phyloP scores from a whole-genome alignment of 1,140 invertebrate genomes.

The Euglossa dilemma region DNA sequence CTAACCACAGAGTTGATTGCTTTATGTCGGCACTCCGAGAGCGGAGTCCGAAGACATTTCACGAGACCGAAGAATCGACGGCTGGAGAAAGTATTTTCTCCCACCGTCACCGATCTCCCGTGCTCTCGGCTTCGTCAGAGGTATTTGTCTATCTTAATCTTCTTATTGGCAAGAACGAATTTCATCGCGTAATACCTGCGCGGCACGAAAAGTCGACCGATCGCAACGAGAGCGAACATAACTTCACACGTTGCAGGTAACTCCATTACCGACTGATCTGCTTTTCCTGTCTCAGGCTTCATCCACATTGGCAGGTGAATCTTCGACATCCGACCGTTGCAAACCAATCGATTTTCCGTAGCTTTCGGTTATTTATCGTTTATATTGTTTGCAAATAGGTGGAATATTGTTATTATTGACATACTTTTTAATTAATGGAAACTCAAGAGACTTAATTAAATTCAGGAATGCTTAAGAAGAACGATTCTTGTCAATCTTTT shows the following conservation, averaged over 20 bases:
- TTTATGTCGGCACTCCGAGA: conserved; percentile 12
- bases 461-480: too few species aligned
- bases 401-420: too few species aligned
- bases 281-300: not conserved
- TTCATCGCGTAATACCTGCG: conserved; percentile 5
- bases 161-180: not conserved
- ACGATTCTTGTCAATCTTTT: too few species aligned
- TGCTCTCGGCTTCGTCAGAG: not conserved
- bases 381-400: too few species aligned
- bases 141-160: conserved; percentile 14
- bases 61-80: conserved; percentile 11
- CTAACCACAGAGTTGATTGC: conserved; percentile 54
- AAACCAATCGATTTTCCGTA: conserved; percentile 9
- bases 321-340: conserved; percentile 2
- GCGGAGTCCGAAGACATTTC: conserved; percentile 33
- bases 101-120: not conserved
- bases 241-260: conserved; percentile 17
- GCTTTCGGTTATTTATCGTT: too few species aligned
- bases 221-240: not conserved
- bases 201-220: not conserved
- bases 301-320: conserved; percentile 24
- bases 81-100: conserved; percentile 51
- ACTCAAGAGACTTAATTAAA: too few species aligned
- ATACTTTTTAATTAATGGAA: too few species aligned
- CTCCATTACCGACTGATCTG: too few species aligned